Evolutionary conservation across 1,140 invertebrate genomes (phyloP).

Genomic region (Caenorhabditis briggsae): DNA sequence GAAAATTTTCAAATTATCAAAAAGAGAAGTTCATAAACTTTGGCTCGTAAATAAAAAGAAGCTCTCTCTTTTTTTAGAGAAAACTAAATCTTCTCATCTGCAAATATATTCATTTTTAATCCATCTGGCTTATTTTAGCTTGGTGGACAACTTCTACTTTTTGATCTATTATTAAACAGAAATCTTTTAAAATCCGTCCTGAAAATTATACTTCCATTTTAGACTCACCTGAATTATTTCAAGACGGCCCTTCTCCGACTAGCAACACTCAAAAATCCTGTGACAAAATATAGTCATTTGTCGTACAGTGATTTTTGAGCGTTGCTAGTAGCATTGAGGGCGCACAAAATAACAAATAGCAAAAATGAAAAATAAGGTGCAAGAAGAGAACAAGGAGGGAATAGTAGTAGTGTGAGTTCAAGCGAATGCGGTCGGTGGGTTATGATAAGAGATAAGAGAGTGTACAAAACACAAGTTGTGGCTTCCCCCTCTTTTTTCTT

Average conservation of each 20-base stretch:
- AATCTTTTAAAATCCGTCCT: no score
- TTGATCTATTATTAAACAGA: no score
- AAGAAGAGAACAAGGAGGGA: background rate
- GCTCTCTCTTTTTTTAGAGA: no score
- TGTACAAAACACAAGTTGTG: background rate
- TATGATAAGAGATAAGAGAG: conserved; percentile 5
- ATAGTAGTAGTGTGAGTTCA: background rate
- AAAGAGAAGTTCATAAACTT: no score
- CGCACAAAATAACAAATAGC: background rate
- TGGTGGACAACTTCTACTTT: no score
- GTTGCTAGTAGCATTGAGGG: background rate
- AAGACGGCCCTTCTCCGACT: background rate
- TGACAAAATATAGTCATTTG: conserved; percentile 1
- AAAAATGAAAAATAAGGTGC: background rate
- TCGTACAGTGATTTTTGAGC: conserved; percentile 17
- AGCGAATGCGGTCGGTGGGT: background rate
- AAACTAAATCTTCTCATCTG: no score
- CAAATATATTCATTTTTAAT: no score
- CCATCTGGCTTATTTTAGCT: no score
- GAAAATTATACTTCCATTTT: background rate
- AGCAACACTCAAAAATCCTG: conserved; percentile 53
- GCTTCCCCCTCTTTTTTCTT: background rate
- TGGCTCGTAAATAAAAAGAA: no score
- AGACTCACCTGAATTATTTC: background rate
- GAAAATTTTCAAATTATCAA: no score